Percentiles rank a stretch among this genome's conserved stretches.
These are phyloP conservation scores for Sminthopsis crassicaudata DNA, from an alignment of 2,113 vertebrate species.

Conservation along the genomic window DNA sequence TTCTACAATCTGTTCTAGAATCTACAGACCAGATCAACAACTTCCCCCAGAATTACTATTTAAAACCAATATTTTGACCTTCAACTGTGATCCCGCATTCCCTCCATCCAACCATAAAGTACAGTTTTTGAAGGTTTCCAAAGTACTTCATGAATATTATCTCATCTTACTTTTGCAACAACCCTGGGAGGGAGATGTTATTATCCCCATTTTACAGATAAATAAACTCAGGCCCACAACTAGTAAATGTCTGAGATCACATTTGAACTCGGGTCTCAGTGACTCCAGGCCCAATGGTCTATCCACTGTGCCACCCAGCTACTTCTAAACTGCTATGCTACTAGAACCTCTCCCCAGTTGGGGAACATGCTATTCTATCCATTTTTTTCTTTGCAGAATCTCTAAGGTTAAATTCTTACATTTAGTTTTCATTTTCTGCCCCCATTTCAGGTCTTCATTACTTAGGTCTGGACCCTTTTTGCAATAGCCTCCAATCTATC, in stretches of 20 bases:
- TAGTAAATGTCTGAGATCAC: not conserved
- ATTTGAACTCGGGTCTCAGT: not conserved
- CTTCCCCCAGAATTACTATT: slow-evolving; percentile 15
- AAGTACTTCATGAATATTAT: not conserved
- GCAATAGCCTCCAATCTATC: not conserved
- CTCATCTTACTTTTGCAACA: not conserved
- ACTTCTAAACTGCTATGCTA: not conserved
- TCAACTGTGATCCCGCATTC: not conserved
- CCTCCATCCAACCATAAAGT: not conserved
- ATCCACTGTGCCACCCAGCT: not conserved
- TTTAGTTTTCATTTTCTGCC: not conserved
- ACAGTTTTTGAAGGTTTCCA: not conserved
- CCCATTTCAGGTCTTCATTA: not conserved
- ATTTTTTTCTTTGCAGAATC: not conserved
- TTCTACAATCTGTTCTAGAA: slow-evolving; percentile 61
- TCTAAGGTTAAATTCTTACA: not conserved
- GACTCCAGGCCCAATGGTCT: not conserved
- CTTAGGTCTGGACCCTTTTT: not conserved
- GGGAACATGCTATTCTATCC: not conserved
- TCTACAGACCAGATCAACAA: slow-evolving; percentile 39
- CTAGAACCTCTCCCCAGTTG: not conserved
- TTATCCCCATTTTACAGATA: not conserved
- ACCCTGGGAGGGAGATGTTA: not conserved
- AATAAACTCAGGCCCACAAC: not conserved
- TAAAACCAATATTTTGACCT: slow-evolving; percentile 32